Evolutionary conservation across 1,140 invertebrate genomes (phyloP), one percentile per base, ranked within the genome.

Genomic region (Eubasilissa regina): DNA sequence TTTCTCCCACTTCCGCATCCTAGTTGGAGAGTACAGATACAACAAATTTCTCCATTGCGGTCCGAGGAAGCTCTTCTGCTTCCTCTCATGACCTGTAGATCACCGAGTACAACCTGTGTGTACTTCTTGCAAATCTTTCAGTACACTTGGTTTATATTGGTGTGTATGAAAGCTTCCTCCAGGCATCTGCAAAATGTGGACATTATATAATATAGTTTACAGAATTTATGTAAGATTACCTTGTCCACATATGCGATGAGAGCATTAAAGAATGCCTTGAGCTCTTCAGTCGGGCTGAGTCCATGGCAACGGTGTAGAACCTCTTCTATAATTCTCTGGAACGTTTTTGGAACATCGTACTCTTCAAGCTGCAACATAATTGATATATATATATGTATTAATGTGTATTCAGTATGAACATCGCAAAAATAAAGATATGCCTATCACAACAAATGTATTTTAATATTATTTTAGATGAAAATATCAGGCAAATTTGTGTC

Each of bases 261-360:
- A 1, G 86, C 85, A 51, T 89, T 87, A 11, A 91, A 83, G 75
- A 94, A 87, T n/a, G 89, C 87, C 81, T 88, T 90, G 1, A 90
- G 80, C 79, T 94, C 92, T 10, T 91, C 87, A 3, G 90, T 92
- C 1, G 60, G 60, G 25, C 60, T 62, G 10, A 62, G 19, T 7
- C 35, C 13, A 12, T 62, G 13, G 9, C 10, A 11, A 10, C 35
- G 19, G 19, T 62, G 19, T 11, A 62, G 11, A 8, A 62, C 19
- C 9, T 43, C 25, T 0, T 43, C 13, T 10, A 62, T 0, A 1
- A n/a, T 7, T 3, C 8, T 45, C n/a, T 47, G 13, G 44, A 47
- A 4, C 35, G 6, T 48, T 1, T 21, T 45, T 6, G 6, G 12
- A 47, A 68, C 64, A 6, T 48, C 15, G 8, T 68, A 68, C 9